Evolutionary conservation across 1,140 invertebrate genomes (phyloP).

Genomic region (Macrotrachela quadricornifera): DNA sequence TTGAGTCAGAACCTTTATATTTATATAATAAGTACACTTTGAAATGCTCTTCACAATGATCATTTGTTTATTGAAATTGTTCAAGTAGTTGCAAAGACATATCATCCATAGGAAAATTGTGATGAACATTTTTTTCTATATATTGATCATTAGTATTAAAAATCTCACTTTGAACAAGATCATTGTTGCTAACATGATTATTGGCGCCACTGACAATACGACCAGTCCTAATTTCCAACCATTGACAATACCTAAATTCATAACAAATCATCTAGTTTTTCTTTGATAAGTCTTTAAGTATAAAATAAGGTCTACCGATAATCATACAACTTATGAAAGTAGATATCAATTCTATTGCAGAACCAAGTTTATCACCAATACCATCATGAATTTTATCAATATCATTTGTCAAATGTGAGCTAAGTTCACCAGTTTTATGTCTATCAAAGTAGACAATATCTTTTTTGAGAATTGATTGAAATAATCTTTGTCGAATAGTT

Average conservation of each 20-base stretch:
- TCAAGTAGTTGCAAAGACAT: too few species aligned
- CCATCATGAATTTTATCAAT: conserved; percentile 66
- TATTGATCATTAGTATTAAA: too few species aligned
- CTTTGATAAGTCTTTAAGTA: too few species aligned
- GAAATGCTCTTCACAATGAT: too few species aligned
- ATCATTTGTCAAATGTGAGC: conserved; percentile 51
- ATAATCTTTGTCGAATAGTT: conserved; percentile 26
- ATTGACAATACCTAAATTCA: conserved; percentile 17
- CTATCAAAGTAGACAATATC: conserved; percentile 77
- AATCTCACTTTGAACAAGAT: conserved; percentile 18
- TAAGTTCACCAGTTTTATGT: conserved; percentile 64
- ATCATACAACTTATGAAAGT: conserved; percentile 20
- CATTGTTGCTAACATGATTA: conserved; percentile 15
- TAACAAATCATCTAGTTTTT: too few species aligned
- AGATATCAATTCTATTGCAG: conserved; percentile 39
- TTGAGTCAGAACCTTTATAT: too few species aligned
- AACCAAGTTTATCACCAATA: conserved; percentile 61
- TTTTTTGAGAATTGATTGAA: conserved; percentile 56
- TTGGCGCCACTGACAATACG: conserved; percentile 21
- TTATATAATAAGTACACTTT: too few species aligned
- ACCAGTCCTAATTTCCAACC: conserved; percentile 28
- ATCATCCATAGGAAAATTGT: too few species aligned
- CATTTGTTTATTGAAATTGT: too few species aligned
- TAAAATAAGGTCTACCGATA: too few species aligned
- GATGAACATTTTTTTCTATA: too few species aligned